Evolutionary conservation across 2,797 vertebrate species (phyloP), one percentile per base, ranked within the genome.

Genomic region (Clarias fuscus): DNA sequence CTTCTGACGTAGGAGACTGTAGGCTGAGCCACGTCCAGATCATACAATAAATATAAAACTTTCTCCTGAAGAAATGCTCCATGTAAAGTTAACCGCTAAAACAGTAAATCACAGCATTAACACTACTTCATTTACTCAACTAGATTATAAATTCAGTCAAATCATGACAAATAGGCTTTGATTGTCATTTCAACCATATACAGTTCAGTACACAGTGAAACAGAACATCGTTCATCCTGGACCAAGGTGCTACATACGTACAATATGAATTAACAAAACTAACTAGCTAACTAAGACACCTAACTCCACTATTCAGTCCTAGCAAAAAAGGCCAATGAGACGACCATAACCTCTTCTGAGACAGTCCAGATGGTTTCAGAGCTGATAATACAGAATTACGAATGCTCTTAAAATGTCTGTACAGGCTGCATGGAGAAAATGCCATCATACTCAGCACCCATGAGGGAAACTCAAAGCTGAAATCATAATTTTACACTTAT

Each of bases 321-420:
- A 33, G 5, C 80, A 30, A 68, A 30, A 30, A 82, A 68, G 5
- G 48, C 18, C 27, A 68, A 43, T 6, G n/a, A 82, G 17, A 82
- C 61, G 33, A 56, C 43, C 64, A 68, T 53, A 27, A 56, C 6
- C 43, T 2, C 80, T 56, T 18, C 18, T 53, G 62, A 67, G 80
- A 8, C 1, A 24, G 2, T 68, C 80, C 80, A 82, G 80, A 58
- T 82, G 80, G 64, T 56, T 82, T 68, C 18, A 33, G 64, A 82
- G 80, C 8, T 58, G 80, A 82, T 82, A 56, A 24, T 82, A 70
- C 43, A 82, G 18, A 82, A 82, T 56, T 33, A 68, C 7, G 18
- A 82, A 68, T 37, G 80, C 48, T 20, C 15, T 68, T 68, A 56
- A 43, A 56, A 82, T 82, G n/a, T 68, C 22, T 82, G 1, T 30